Base-by-base conservation (phyloP, 37 sponge, comb jelly and placozoan genomes). In the Aphrocallistes beatrix region DNA sequence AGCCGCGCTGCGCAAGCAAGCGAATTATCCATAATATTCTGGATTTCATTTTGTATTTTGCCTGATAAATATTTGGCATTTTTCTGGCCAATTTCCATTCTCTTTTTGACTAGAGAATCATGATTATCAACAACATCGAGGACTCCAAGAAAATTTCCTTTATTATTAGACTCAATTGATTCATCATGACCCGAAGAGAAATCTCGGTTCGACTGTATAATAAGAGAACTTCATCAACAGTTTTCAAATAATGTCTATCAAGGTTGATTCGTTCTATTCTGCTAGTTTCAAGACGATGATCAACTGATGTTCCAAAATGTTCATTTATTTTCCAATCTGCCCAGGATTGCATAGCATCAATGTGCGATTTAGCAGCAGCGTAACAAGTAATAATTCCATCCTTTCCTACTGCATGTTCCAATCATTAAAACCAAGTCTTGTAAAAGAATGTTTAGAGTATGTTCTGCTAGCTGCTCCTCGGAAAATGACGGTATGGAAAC, bases 71-170 rank as follows among this genome's bases (percentile, higher is more conserved):
- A 47, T 47, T 47, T 47, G 49, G 49, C 49, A 47, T 47, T 47
- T 47, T 21, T 17, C 13, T 21, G 17, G 17, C 49, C 49, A n/a
- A n/a, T n/a, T n/a, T n/a, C 36, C 17, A 87, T 69, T 51, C 60
- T 85, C 23, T 85, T 51, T 25, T 51, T 25, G 28, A 90, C 85
- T 45, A 90, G 37, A 45, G 69, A 50, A 51, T 88, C 91, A 87
- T 87, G 90, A 16, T 83, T 86, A n/a, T 87, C 87, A 45, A 90
- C 51, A 9, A 9, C 84, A 51, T 85, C 38, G 38, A 91, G 82
- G 36, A 91, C 86, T 81, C 88, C 91, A 83, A 82, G 49, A 83
- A 85, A 91, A 91, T 91, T 88, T 25, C 89, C 91, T 81, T 38
- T 88, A 84, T 90, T 90, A 51, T 86, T 39, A 37, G 91, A 90